These are phyloP conservation scores for Salticus scenicus DNA, from an alignment of 2,888 invertebrate genomes.

Conservation along the genomic window DNA sequence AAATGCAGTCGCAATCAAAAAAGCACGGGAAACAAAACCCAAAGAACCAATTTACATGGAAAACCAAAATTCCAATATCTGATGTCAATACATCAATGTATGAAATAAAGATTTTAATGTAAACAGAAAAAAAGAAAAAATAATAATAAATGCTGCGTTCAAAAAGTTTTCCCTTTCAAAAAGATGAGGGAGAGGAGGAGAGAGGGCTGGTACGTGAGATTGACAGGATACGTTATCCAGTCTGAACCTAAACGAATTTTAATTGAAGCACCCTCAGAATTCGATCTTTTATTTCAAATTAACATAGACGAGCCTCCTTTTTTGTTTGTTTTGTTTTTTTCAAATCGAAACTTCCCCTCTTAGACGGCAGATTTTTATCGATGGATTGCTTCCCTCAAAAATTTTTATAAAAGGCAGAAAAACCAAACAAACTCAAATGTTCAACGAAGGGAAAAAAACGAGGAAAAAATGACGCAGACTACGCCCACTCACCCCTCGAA, in stretches of 20 bases:
- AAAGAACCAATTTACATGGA: conserved; percentile 13
- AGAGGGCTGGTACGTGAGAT: conserved; percentile 32
- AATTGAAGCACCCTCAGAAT: conserved; percentile 60
- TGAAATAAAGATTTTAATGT: neutral
- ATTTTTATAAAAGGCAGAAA: conserved; percentile 35
- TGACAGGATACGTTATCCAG: conserved; percentile 55
- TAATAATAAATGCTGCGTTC: neutral
- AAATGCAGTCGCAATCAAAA: too few relatives aligned
- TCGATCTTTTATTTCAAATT: conserved; percentile 68
- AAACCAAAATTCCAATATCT: conserved; percentile 24
- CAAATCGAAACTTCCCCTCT: conserved; percentile 30
- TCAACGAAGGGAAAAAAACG: conserved; percentile 46
- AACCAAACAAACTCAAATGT: conserved; percentile 26
- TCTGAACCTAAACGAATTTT: conserved; percentile 59
- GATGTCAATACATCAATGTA: conserved; percentile 13
- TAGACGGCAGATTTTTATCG: conserved; percentile 55
- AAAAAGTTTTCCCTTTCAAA: neutral
- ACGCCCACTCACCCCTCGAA: conserved; percentile 27
- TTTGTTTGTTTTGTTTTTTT: conserved; percentile 23
- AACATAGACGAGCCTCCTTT: conserved; percentile 37
- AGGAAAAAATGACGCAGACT: conserved; percentile 41
- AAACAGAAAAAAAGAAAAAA: conserved; percentile 7
- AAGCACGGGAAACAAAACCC: neutral
- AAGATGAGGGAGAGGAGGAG: neutral
- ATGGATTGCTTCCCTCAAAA: conserved; percentile 40